Evolutionary conservation across 2,113 vertebrate species (phyloP).

Genomic region (Grantiella picta): DNA sequence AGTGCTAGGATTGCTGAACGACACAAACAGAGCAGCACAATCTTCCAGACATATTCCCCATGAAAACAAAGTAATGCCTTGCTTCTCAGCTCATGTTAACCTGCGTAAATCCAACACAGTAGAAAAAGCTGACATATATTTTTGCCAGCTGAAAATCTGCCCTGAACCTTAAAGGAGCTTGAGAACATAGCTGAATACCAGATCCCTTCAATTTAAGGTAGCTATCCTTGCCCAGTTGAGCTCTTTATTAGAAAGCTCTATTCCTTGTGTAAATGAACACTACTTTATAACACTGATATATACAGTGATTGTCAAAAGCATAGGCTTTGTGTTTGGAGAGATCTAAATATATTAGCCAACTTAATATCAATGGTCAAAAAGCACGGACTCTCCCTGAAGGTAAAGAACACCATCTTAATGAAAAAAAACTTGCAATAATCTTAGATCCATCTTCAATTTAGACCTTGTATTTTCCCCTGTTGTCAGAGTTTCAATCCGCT

Average conservation of each 20-base stretch:
- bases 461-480: background rate
- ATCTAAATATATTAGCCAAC: conserved; percentile 9
- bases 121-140: background rate
- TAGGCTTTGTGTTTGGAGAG: background rate
- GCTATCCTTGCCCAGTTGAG: background rate
- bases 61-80: background rate
- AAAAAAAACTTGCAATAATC: conserved; percentile 43
- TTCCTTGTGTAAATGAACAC: background rate
- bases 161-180: background rate
- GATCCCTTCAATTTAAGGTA: background rate
- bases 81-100: background rate
- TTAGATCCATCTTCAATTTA: conserved; percentile 38
- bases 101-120: background rate
- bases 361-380: background rate
- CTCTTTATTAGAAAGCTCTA: background rate
- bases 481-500: conserved; percentile 12
- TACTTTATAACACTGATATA: background rate
- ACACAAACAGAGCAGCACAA: background rate
- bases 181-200: background rate
- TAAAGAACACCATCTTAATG: conserved; percentile 31
- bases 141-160: background rate
- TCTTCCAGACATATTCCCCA: background rate
- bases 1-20: background rate
- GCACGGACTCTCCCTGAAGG: background rate
- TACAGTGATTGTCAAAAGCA: background rate